Evolutionary conservation across 2,797 vertebrate genomes (phyloP).

Genomic region (Cetoscarus ocellatus): DNA sequence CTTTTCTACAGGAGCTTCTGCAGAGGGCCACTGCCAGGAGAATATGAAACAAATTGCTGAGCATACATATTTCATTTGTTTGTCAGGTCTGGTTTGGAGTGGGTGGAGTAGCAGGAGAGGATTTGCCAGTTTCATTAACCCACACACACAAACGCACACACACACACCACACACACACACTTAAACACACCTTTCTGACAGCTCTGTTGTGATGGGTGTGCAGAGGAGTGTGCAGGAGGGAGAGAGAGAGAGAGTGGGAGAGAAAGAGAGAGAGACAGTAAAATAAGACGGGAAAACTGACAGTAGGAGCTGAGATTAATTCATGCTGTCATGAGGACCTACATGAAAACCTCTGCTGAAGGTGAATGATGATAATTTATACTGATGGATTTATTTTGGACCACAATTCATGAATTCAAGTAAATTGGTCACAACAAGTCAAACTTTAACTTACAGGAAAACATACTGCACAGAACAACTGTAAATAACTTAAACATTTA

Average conservation of each 20-base stretch:
- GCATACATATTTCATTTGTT: constrained; percentile 66
- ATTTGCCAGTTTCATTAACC: constrained; percentile 62
- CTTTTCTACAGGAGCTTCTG: constrained; percentile 38
- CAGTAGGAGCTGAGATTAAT: constrained; percentile 28
- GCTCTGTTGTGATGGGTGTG: constrained; percentile 40
- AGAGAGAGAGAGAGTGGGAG: constrained; percentile 9
- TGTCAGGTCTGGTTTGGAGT: constrained; percentile 61
- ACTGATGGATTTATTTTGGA: constrained; percentile 2
- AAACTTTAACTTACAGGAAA: neutral
- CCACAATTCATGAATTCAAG: neutral
- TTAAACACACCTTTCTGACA: constrained; percentile 47
- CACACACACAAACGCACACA: constrained; percentile 20
- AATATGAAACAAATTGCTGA: constrained; percentile 58
- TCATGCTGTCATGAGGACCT: constrained; percentile 14
- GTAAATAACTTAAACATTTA: neutral
- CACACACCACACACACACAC: constrained; percentile 20
- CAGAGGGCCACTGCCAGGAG: constrained; percentile 47
- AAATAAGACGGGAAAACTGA: constrained; percentile 24
- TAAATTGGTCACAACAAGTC: neutral
- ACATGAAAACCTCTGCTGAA: constrained; percentile 13
- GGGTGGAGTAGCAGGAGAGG: constrained; percentile 43
- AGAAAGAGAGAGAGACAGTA: constrained; percentile 6
- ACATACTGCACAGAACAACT: neutral
- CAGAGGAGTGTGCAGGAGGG: constrained; percentile 39
- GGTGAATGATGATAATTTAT: constrained; percentile 13